Conservation (phyloP, 1,140 invertebrate species). For the Camponotus floridanus region DNA sequence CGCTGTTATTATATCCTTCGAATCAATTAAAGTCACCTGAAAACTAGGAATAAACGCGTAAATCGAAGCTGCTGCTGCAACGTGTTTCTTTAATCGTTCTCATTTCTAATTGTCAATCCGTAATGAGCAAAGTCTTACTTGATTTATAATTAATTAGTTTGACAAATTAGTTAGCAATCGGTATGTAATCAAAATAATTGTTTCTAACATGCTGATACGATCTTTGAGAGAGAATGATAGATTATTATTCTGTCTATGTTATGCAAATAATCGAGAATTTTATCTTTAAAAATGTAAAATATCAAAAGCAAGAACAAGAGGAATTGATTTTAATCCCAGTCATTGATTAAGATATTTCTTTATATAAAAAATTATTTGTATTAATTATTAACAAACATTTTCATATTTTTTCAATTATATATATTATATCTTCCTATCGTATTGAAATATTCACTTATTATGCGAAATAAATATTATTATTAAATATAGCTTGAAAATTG, state of each 20-base stretch:
- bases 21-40: slow-evolving; percentile 65
- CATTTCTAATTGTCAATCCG: slow-evolving; percentile 25
- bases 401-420: not conserved
- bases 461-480: too few relatives aligned
- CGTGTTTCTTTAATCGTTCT: not conserved
- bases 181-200: slow-evolving; percentile 16
- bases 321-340: not conserved
- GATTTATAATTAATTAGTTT: slow-evolving; percentile 36
- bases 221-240: not conserved
- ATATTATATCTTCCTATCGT: not conserved
- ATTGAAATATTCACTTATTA: not conserved
- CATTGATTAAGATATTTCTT: not conserved
- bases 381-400: not conserved
- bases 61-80: slow-evolving; percentile 9
- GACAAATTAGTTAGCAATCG: slow-evolving; percentile 13
- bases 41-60: slow-evolving; percentile 57
- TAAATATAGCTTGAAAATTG: not conserved
- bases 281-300: not conserved
- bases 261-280: not conserved
- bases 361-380: not conserved
- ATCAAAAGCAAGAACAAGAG: not conserved
- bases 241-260: not conserved
- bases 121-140: slow-evolving; percentile 22
- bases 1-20: slow-evolving; percentile 50
- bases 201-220: not conserved